A percentile compares a stretch with the other conserved stretches of the same genome.
phyloP scores from a whole-genome alignment of 2,797 vertebrate species.

The Crocidura indochinensis region DNA sequence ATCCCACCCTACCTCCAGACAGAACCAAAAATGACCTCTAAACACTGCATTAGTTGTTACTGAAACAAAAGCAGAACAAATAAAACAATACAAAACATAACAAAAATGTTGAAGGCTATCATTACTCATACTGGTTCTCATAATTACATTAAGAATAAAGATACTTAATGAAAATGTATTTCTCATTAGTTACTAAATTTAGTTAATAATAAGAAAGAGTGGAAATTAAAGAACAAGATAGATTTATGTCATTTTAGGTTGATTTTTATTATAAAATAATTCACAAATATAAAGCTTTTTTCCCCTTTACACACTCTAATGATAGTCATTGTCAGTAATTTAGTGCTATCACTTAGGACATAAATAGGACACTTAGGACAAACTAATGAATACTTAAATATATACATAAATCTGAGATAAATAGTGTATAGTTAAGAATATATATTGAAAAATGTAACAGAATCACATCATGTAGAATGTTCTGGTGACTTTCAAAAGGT shows the following conservation, averaged over 20 bases:
- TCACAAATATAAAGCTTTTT: background rate
- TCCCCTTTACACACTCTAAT: background rate
- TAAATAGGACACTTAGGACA: background rate
- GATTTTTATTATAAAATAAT: background rate
- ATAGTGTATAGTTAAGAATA: background rate
- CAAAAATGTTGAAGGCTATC: background rate
- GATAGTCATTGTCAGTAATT: background rate
- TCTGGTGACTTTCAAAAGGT: background rate
- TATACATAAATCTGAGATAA: background rate
- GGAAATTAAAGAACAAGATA: background rate
- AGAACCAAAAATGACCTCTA: no score
- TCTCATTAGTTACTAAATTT: background rate
- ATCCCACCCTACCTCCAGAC: no score
- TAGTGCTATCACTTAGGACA: background rate
- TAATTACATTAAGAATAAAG: constrained; percentile 31
- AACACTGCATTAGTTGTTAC: no score
- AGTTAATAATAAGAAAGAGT: background rate
- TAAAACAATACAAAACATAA: no score
- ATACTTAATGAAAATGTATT: background rate
- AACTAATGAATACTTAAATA: background rate
- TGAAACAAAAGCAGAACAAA: no score
- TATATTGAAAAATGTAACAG: background rate
- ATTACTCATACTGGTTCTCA: background rate
- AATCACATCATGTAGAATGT: background rate
- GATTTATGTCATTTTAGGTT: background rate